Evolutionary conservation across 2,113 vertebrate genomes (phyloP).

Genomic region (pig (Sus scrofa)): DNA sequence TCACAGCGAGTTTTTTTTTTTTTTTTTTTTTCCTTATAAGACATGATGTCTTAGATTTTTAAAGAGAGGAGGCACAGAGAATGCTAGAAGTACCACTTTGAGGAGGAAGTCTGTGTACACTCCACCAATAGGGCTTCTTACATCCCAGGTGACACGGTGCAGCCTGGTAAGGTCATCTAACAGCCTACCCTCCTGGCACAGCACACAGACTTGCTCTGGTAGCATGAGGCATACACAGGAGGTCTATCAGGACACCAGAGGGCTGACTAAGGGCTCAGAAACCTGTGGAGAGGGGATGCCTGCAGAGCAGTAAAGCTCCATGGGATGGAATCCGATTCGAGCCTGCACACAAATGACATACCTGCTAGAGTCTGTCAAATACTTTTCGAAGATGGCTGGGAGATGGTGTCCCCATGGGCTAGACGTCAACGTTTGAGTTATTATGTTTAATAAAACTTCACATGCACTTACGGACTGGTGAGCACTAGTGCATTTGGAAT

Average conservation of each 20-base stretch:
- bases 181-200: too few relatives aligned
- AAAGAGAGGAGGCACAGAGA: neutral
- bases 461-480: neutral
- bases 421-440: neutral
- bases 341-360: neutral
- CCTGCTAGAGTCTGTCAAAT: neutral
- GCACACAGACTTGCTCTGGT: too few relatives aligned
- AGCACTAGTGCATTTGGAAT: neutral
- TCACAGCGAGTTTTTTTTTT: neutral
- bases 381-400: neutral
- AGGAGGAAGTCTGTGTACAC: neutral
- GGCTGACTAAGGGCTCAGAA: neutral
- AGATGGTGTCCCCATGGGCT: neutral
- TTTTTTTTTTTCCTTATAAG: neutral
- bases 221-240: neutral
- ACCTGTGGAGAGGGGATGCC: neutral
- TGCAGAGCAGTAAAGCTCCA: fast-evolving
- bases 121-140: neutral
- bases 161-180: neutral
- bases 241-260: fast-evolving
- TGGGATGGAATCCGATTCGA: neutral
- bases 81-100: neutral
- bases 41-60: neutral
- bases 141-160: neutral
- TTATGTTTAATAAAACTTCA: neutral